Evolutionary conservation across 2,113 vertebrate species (phyloP).

Genomic region (Aptenodytes patagonicus): DNA sequence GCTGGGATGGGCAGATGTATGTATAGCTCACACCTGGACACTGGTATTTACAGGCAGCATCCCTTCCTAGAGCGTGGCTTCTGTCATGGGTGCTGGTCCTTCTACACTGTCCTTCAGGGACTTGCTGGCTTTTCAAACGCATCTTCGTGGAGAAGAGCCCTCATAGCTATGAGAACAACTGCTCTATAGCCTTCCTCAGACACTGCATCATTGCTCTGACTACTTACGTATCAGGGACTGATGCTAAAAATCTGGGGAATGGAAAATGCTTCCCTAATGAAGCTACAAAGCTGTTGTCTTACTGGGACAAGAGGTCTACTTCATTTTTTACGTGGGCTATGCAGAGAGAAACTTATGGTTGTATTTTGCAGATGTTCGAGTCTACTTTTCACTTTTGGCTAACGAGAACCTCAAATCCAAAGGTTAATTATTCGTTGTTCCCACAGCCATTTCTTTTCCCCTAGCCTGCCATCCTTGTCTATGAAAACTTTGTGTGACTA

Average conservation of each 20-base stretch:
- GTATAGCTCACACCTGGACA: not conserved
- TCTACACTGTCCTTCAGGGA: not conserved
- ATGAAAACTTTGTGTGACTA: not conserved
- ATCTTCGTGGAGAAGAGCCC: not conserved
- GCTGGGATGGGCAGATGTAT: not conserved
- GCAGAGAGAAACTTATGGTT: not conserved
- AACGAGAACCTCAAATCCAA: not conserved
- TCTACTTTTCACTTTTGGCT: not conserved
- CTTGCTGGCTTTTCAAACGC: not conserved
- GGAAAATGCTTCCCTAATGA: not conserved
- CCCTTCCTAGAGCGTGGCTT: not conserved
- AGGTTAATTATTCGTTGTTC: not conserved
- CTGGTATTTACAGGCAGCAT: not conserved
- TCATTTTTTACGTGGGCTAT: not conserved
- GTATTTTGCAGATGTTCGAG: not conserved
- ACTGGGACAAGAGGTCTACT: not conserved
- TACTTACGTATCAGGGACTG: fast-evolving
- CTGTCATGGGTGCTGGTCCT: not conserved
- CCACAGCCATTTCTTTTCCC: not conserved
- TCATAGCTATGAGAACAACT: not conserved
- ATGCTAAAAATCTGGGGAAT: not conserved
- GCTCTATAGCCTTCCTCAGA: not conserved
- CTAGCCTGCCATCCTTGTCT: not conserved
- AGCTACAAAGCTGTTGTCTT: not conserved
- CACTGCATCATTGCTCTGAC: not conserved